Evolutionary conservation across 1,140 invertebrate species (phyloP).

Genomic region (Heliconius hewitsoni): DNA sequence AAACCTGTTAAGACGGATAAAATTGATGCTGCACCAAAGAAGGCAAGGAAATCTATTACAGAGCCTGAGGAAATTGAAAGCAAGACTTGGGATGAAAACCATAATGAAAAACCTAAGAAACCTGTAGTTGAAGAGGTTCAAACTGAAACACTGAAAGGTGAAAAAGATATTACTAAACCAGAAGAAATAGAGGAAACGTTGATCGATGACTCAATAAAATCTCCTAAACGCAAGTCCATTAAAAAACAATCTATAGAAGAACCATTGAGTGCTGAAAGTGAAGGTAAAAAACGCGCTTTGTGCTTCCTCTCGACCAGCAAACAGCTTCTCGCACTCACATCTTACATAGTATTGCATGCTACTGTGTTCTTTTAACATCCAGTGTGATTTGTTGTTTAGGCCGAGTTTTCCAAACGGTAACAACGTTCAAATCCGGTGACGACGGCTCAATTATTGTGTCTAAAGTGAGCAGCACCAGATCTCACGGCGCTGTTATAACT

Average conservation of each 20-base stretch:
- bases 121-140: constrained; percentile 56
- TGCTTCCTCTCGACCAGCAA: constrained; percentile 72
- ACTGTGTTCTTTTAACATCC: constrained; percentile 74
- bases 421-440: constrained; percentile 82
- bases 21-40: constrained; percentile 41
- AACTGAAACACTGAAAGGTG: constrained; percentile 46
- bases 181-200: constrained; percentile 66
- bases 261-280: constrained; percentile 74
- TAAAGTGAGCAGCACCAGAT: constrained; percentile 83
- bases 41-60: constrained; percentile 54
- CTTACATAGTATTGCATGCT: constrained; percentile 71
- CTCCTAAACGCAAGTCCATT: constrained; percentile 78
- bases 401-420: constrained; percentile 82
- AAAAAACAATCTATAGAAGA: constrained; percentile 73
- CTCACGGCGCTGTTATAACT: constrained; percentile 84
- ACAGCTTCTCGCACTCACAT: constrained; percentile 67
- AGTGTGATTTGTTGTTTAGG: constrained; percentile 80
- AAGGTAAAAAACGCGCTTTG: constrained; percentile 76
- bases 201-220: constrained; percentile 74
- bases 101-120: constrained; percentile 63
- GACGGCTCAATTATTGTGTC: constrained; percentile 84
- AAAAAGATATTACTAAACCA: constrained; percentile 60
- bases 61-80: constrained; percentile 65
- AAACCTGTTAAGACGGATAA: constrained; percentile 55
- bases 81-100: constrained; percentile 66